Conservation (phyloP, 2,888 invertebrate genomes). For the Oscheius myriophilus region DNA sequence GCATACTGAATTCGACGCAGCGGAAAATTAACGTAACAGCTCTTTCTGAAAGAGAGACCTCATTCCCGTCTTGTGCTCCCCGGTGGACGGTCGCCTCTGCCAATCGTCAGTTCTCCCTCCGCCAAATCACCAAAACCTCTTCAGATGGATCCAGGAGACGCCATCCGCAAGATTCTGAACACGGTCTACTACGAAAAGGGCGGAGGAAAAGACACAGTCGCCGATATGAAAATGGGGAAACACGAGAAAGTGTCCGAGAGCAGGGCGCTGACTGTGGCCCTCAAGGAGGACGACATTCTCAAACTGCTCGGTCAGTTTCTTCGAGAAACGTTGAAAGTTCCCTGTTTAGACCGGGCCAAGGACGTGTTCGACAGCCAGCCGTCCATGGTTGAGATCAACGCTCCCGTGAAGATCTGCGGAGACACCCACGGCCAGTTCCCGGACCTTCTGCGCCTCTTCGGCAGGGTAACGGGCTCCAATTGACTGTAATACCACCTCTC, state of each 20-base stretch:
- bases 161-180: conserved; percentile 1
- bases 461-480: conserved; percentile 29
- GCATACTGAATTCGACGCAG: too few relatives aligned
- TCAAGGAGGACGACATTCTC: conserved; percentile 1
- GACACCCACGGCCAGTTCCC: conserved; percentile 53
- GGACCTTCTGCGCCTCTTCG: conserved; percentile 48
- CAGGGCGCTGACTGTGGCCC: not conserved
- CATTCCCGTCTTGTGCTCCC: too few relatives aligned
- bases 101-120: too few relatives aligned
- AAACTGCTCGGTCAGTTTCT: conserved; percentile 5
- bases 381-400: conserved; percentile 37
- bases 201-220: not conserved
- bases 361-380: conserved; percentile 8
- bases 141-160: not conserved
- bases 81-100: too few relatives aligned
- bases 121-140: too few relatives aligned
- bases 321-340: not conserved
- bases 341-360: not conserved
- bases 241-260: not conserved
- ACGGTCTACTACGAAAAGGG: conserved; percentile 9
- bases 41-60: too few relatives aligned
- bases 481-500: not conserved
- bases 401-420: conserved; percentile 49
- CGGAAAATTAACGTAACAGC: too few relatives aligned
- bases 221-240: not conserved